Evolutionary conservation across 2,888 invertebrate genomes (phyloP).

Genomic region (Zygothrica quintamaculata): DNA sequence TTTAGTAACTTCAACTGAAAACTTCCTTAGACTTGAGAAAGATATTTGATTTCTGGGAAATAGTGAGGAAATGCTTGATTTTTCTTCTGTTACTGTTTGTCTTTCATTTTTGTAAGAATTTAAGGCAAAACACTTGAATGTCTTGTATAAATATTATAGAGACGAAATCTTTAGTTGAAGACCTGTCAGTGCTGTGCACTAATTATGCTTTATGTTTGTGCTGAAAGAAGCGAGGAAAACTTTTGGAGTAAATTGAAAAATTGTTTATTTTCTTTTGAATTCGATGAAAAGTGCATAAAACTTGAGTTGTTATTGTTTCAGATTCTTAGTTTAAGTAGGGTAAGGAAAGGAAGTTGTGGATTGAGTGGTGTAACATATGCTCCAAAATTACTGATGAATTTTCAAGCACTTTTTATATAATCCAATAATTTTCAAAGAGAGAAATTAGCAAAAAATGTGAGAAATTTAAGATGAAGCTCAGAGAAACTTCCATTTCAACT

Average conservation of each 20-base stretch:
- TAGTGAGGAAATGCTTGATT: slow-evolving; percentile 49
- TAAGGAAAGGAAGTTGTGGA: slow-evolving; percentile 22
- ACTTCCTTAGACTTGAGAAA: slow-evolving; percentile 24
- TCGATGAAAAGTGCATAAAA: slow-evolving; percentile 40
- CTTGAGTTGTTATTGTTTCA: slow-evolving; percentile 6
- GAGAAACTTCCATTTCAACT: too few species aligned
- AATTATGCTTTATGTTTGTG: slow-evolving; percentile 67
- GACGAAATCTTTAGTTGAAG: slow-evolving; percentile 22
- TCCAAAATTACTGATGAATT: too few species aligned
- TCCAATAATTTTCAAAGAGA: too few species aligned
- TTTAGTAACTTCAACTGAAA: slow-evolving; percentile 47
- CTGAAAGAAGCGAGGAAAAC: slow-evolving; percentile 48
- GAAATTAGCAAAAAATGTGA: too few species aligned
- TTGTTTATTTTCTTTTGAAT: slow-evolving; percentile 52
- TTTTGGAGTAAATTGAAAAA: slow-evolving; percentile 28
- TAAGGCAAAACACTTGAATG: slow-evolving; percentile 60
- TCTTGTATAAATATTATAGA: slow-evolving; percentile 67
- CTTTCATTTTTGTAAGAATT: slow-evolving; percentile 35
- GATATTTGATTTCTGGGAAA: slow-evolving; percentile 52
- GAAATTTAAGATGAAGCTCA: too few species aligned
- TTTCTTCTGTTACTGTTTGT: slow-evolving; percentile 18
- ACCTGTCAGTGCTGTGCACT: slow-evolving; percentile 40
- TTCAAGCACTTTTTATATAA: too few species aligned
- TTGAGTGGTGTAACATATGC: slow-evolving; percentile 34
- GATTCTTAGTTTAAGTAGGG: slow-evolving; percentile 11